Conservation (phyloP, 2,888 invertebrate genomes). For the Byasa hedistus region DNA sequence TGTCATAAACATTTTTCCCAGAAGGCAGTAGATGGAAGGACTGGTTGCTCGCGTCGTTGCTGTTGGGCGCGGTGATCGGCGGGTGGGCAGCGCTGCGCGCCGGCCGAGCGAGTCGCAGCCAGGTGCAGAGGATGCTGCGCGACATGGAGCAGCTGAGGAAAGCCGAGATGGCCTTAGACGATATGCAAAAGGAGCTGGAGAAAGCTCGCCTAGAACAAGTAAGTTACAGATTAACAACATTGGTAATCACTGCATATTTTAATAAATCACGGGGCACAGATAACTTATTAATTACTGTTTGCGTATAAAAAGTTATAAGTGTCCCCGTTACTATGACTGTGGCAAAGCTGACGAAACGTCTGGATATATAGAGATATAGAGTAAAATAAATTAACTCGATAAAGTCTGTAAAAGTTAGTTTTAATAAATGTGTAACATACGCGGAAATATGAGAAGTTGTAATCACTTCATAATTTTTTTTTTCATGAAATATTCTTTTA, state of each 20-base stretch:
- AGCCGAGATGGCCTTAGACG: slow-evolving; percentile 92
- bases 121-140: slow-evolving; percentile 94
- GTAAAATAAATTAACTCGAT: no score
- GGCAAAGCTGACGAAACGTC: no score
- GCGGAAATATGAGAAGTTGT: no score
- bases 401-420: no score
- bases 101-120: slow-evolving; percentile 91
- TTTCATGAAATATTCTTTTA: no score
- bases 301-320: no score
- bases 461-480: no score
- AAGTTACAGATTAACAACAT: slow-evolving; percentile 5
- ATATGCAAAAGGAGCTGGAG: slow-evolving; percentile 91
- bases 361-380: no score
- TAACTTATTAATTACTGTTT: no score
- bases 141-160: slow-evolving; percentile 95
- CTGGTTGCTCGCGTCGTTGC: slow-evolving; percentile 89
- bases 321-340: no score
- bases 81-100: slow-evolving; percentile 96
- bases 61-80: slow-evolving; percentile 91
- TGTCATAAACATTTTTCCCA: slow-evolving; percentile 45
- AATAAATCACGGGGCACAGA: no score
- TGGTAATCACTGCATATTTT: not conserved
- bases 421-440: no score
- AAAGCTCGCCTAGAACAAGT: slow-evolving; percentile 88
- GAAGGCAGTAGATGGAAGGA: slow-evolving; percentile 94